A percentile compares a stretch with the other conserved stretches of the same genome.
Evolutionary conservation across 2,888 invertebrate genomes (phyloP).

Genomic region (Scaptomyza caliginosa): DNA sequence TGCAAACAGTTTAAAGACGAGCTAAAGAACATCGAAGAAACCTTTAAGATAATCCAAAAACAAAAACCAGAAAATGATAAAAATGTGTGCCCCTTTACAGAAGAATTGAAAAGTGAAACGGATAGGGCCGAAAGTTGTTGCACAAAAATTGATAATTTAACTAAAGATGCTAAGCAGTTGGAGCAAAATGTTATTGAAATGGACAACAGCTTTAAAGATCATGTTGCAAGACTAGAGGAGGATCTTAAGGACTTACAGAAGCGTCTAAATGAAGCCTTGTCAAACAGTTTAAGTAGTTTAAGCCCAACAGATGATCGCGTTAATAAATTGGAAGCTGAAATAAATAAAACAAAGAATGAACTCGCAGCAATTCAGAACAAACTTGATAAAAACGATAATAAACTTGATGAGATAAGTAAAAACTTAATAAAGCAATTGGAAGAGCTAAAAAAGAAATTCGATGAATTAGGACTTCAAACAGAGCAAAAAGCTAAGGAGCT

Average conservation of each 20-base stretch:
- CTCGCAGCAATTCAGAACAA: neutral
- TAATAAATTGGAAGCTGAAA: neutral
- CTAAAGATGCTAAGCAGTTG: neutral
- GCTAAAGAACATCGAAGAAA: neutral
- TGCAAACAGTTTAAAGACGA: neutral
- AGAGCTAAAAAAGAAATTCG: neutral
- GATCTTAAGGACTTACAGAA: neutral
- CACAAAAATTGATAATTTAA: conserved; percentile 17
- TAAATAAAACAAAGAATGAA: neutral
- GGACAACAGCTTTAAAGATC: conserved; percentile 4
- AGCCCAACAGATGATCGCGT: neutral
- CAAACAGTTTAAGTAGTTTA: neutral
- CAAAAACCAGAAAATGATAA: neutral
- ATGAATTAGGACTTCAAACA: neutral
- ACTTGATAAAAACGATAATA: neutral
- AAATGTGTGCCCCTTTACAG: neutral
- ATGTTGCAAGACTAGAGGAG: neutral
- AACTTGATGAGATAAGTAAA: neutral
- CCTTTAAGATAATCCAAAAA: neutral
- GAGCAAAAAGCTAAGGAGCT: conserved; percentile 1
- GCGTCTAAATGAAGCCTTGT: neutral
- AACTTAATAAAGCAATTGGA: neutral
- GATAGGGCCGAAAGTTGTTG: conserved; percentile 14
- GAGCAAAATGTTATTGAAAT: neutral
- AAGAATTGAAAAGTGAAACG: neutral